Conservation (phyloP, 2,888 invertebrate genomes). For the Pardosa pseudoannulata region DNA sequence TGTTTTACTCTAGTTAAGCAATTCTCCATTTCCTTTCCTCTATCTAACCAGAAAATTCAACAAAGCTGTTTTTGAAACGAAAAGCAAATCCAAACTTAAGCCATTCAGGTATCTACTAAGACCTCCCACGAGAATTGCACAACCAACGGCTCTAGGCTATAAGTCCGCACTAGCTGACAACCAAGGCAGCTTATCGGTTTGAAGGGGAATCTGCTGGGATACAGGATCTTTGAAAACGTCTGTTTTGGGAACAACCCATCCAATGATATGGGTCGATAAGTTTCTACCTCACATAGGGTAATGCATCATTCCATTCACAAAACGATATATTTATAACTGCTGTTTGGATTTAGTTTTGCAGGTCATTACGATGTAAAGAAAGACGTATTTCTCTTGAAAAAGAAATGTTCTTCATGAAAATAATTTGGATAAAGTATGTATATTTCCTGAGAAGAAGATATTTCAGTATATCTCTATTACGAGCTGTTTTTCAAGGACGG, state of each 20-base stretch:
- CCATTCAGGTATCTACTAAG: constrained; percentile 40
- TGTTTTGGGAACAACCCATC: constrained; percentile 58
- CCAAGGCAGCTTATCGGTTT: constrained; percentile 65
- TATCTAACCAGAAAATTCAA: constrained; percentile 25
- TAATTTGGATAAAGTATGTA: too few relatives aligned
- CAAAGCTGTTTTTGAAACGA: constrained; percentile 27
- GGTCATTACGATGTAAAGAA: constrained; percentile 59
- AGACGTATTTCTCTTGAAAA: too few relatives aligned
- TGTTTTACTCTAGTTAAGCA: constrained; percentile 2
- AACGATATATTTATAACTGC: constrained; percentile 68
- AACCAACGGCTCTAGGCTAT: constrained; percentile 62
- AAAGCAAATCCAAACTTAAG: constrained; percentile 55
- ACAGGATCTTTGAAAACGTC: constrained; percentile 68
- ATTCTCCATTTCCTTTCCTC: constrained; percentile 18
- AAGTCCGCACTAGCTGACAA: constrained; percentile 55
- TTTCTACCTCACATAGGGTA: constrained; percentile 65
- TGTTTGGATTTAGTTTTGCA: constrained; percentile 35
- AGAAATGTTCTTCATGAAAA: too few relatives aligned
- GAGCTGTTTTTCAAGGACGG: neutral
- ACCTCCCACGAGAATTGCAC: constrained; percentile 33
- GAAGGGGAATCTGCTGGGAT: constrained; percentile 53
- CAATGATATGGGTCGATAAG: constrained; percentile 64
- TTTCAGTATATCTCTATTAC: neutral
- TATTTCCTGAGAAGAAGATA: constrained; percentile 20
- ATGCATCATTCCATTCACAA: constrained; percentile 63